Evolutionary conservation across 2,888 invertebrate species (phyloP).

Genomic region (Nephrotoma appendiculata): DNA sequence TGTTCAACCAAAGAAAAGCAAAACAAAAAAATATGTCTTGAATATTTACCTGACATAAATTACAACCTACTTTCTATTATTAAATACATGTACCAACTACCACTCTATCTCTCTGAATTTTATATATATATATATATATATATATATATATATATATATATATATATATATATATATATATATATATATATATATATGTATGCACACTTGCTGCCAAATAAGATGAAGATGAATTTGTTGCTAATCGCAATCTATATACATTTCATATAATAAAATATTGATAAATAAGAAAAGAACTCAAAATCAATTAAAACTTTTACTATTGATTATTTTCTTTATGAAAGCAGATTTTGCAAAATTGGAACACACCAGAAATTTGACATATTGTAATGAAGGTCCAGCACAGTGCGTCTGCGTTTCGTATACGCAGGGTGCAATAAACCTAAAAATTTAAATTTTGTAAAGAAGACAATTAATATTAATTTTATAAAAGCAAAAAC

Average conservation of each 20-base stretch:
- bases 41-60: slow-evolving; percentile 1
- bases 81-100: not conserved
- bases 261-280: not conserved
- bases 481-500: not conserved
- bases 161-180: too few relatives aligned
- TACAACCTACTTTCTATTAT: not conserved
- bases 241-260: not conserved
- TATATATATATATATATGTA: too few relatives aligned
- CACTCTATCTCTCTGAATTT: not conserved
- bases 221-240: not conserved
- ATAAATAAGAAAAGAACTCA: not conserved
- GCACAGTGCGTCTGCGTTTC: not conserved
- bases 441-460: not conserved
- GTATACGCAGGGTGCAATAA: not conserved
- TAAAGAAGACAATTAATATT: slow-evolving; percentile 2
- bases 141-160: too few relatives aligned
- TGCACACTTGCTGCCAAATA: not conserved
- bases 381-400: not conserved
- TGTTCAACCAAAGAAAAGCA: not conserved
- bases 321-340: slow-evolving; percentile 3
- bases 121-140: not conserved
- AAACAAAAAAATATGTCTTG: not conserved
- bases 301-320: not conserved
- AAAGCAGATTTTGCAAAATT: not conserved
- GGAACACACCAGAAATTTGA: not conserved